Evolutionary conservation across 2,888 invertebrate genomes (phyloP), one percentile per base, ranked within the genome.

Genomic region (Oegoconia quadripuncta): DNA sequence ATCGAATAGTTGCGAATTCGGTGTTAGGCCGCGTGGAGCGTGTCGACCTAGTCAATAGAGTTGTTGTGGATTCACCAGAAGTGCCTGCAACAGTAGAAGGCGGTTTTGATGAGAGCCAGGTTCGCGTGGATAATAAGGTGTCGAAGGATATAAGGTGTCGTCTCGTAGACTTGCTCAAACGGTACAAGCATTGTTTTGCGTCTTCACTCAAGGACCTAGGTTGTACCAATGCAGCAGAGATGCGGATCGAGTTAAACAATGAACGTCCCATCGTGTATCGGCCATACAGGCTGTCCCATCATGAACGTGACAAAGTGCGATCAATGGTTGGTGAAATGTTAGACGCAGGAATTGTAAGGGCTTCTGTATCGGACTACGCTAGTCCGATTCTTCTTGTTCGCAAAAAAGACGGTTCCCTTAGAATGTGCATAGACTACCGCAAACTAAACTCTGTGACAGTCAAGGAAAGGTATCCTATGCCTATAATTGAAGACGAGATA

Each of bases 381-480:
- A 51, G 50, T 13, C 48, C 48, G 0, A 44, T 49, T 7, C 41
- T 50, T 2, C 32, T 50, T 0, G 50, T 47, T 1, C 29, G 39
- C 0, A 42, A 15, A 28, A 42, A 9, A n/a, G 44, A 36, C 32
- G 41, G 36, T 2, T 16, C 16, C 2, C 1, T 26, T 13, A 16
- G 36, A 1, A 17, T 41, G n/a, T 47, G 45, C 12, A 14, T 46
- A 11, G 43, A 45, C 14, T 47, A 45, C 12, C 23, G 45, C 2
- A 8, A 37, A 22, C 15, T 50, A 4, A 52, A 47, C 32, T 48
- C 48, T 0, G 8, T 51, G 1, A 52, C 46, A 6, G 30, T 48
- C 1, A 51, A 51, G 14, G 49, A 46, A 20, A 11, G 37, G 22
- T 40, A 40, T 15, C 31, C 40, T 4, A 35, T 40, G 26, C 40